These are phyloP conservation scores for Oryzias celebensis DNA, from an alignment of 2,113 vertebrate species.

Conservation along the genomic window DNA sequence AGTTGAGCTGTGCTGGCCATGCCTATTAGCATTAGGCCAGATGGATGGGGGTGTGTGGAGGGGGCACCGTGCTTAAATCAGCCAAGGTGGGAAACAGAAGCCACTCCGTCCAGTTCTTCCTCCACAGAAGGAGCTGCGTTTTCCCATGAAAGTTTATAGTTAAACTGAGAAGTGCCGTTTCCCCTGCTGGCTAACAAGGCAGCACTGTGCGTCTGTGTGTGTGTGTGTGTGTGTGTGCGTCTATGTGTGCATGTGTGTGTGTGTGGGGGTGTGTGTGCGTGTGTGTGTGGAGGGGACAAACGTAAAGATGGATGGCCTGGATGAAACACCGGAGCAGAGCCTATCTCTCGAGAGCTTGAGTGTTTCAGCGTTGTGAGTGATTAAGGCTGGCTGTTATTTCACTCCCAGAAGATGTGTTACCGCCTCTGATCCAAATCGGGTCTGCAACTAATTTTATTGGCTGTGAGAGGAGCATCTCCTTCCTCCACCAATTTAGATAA, in stretches of 20 bases:
- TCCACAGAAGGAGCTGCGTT: slow-evolving; percentile 46
- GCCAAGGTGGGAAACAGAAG: slow-evolving; percentile 52
- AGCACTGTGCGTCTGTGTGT: not conserved
- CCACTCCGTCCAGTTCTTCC: slow-evolving; percentile 64
- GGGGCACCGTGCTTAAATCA: slow-evolving; percentile 33
- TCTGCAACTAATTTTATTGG: slow-evolving; percentile 35
- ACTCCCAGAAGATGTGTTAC: slow-evolving; percentile 50
- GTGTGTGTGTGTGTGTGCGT: too few relatives aligned
- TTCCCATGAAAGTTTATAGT: slow-evolving; percentile 68
- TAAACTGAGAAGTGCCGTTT: slow-evolving; percentile 58
- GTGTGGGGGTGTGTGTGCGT: too few relatives aligned
- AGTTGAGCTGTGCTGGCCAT: slow-evolving; percentile 57
- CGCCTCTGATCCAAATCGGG: slow-evolving; percentile 14
- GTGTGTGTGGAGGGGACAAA: slow-evolving; percentile 20
- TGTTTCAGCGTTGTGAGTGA: slow-evolving; percentile 45
- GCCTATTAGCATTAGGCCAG: slow-evolving; percentile 56
- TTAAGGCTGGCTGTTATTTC: slow-evolving; percentile 56
- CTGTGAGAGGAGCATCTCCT: slow-evolving; percentile 16
- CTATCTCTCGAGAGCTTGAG: slow-evolving; percentile 39
- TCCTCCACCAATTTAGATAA: not conserved
- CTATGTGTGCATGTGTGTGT: too few relatives aligned
- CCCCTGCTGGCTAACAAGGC: slow-evolving; percentile 58
- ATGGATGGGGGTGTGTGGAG: slow-evolving; percentile 15
- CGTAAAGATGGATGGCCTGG: slow-evolving; percentile 34
- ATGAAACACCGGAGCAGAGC: slow-evolving; percentile 27